These are phyloP conservation scores for Hydropotes inermis DNA, from an alignment of 2,113 vertebrate genomes.

Conservation along the genomic window DNA sequence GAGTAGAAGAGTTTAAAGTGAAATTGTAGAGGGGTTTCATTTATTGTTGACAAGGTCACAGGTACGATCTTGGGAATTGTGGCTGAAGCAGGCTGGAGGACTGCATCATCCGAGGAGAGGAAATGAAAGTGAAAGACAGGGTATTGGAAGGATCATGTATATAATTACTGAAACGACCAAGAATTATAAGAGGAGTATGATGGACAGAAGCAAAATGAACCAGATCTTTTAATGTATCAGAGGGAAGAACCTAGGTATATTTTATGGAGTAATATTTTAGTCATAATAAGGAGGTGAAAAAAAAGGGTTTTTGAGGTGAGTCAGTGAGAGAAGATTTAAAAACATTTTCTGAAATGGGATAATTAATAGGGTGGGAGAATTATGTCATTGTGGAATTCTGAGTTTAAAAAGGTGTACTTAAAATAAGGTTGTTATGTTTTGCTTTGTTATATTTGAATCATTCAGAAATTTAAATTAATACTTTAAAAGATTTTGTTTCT, in stretches of 20 bases:
- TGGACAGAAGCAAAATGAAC: background rate
- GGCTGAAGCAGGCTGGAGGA: background rate
- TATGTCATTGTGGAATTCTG: background rate
- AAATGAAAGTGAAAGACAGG: background rate
- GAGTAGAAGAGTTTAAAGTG: background rate
- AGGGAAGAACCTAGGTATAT: background rate
- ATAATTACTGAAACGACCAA: background rate
- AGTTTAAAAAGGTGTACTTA: background rate
- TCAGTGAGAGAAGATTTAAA: background rate
- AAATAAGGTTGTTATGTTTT: background rate
- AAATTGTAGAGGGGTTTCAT: background rate
- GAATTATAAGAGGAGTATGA: background rate
- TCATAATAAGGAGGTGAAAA: background rate
- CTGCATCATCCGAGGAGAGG: background rate
- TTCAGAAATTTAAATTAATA: constrained; percentile 24
- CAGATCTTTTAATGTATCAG: background rate
- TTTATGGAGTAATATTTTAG: background rate
- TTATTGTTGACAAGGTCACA: background rate
- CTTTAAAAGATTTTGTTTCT: constrained; percentile 19
- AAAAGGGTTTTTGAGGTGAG: background rate
- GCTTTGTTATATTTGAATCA: background rate
- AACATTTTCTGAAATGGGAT: constrained; percentile 26
- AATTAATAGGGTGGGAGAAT: background rate
- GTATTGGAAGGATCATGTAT: background rate
- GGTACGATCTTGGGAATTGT: background rate